A percentile compares a stretch with the other conserved stretches of the same genome.
These are phyloP conservation scores for Rutpela maculata DNA, from an alignment of 2,888 invertebrate genomes.

Conservation along the genomic window DNA sequence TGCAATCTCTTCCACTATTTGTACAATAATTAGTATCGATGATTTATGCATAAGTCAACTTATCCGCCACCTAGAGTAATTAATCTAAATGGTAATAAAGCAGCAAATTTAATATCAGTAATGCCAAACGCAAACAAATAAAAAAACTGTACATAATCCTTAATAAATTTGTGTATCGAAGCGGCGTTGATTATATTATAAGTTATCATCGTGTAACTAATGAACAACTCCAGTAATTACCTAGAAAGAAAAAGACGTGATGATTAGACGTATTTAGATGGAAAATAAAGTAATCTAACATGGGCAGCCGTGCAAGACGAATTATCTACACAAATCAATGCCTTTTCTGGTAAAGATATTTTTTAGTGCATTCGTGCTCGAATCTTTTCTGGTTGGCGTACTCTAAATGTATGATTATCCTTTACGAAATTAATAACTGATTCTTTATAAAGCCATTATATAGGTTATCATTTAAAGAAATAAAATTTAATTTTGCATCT, in stretches of 20 bases:
- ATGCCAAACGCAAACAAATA: neutral
- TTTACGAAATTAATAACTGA: slow-evolving; percentile 2
- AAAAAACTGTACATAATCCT: neutral
- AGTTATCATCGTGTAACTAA: slow-evolving; percentile 25
- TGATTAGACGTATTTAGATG: slow-evolving; percentile 24
- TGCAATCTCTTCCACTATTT: neutral
- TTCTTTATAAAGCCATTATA: slow-evolving; percentile 1
- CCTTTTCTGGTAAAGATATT: slow-evolving; percentile 17
- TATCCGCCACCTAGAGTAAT: too few species aligned
- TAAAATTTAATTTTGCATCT: neutral
- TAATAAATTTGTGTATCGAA: slow-evolving; percentile 9
- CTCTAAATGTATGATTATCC: slow-evolving; percentile 11
- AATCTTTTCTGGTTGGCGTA: neutral
- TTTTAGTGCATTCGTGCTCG: neutral
- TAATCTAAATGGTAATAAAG: neutral
- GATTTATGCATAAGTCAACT: neutral
- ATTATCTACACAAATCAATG: slow-evolving; percentile 11
- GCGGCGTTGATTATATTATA: slow-evolving; percentile 26
- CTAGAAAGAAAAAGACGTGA: slow-evolving; percentile 9
- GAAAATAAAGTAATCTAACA: slow-evolving; percentile 10
- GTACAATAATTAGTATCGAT: neutral
- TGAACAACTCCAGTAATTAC: slow-evolving; percentile 17
- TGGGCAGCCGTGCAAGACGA: slow-evolving; percentile 21
- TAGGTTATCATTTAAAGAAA: slow-evolving; percentile 13
- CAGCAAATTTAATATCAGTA: neutral